Evolutionary conservation across 2,113 vertebrate genomes (phyloP), one percentile per base, ranked within the genome.

Genomic region (Gallinago paraguaiae): DNA sequence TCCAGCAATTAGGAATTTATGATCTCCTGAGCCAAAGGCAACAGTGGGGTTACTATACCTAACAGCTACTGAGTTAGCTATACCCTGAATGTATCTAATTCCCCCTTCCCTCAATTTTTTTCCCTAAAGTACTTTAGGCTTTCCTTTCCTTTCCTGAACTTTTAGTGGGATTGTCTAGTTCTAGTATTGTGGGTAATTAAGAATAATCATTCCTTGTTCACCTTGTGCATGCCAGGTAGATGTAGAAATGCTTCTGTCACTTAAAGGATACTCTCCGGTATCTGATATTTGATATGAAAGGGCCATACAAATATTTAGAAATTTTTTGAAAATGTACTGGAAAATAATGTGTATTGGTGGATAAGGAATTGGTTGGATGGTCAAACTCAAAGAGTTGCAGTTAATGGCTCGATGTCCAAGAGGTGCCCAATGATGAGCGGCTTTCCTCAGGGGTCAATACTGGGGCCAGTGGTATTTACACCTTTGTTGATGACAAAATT

Each of bases 101-200:
- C 4, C 3, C 5, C 7, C 6, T 41, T 11, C 7, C 0, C 7
- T 13, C 4, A 20, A 5, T 31, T 13, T 39, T 13, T 48, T 13
- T 5, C 2, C 13, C 30, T 50, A 1, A 90, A 39, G 2, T 45
- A 50, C 31, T 63, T 80, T 11, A 83, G 17, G 2, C 3, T 74
- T 30, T 6, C 35, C 28, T 51, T 35, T 6, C 5, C 4, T 28
- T n/a, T n/a, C 17, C 13, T 76, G 13, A n/a, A 14, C 39, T n/a
- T 61, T 60, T 16, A 30, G 6, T 45, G 3, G 2, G 53, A 37
- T 37, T 41, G 13, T 2, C 25, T 45, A 24, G 11, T 63, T 74
- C 25, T 48, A 75, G 25, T 41, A 11, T 30, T 41, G 16, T 11
- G 4, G 2, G 11, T 6, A 51, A 51, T 86, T 51, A 51, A 61